Evolutionary conservation across 2,113 vertebrate species (phyloP), one percentile per base, ranked within the genome.

Genomic region (Neoarius graeffei): DNA sequence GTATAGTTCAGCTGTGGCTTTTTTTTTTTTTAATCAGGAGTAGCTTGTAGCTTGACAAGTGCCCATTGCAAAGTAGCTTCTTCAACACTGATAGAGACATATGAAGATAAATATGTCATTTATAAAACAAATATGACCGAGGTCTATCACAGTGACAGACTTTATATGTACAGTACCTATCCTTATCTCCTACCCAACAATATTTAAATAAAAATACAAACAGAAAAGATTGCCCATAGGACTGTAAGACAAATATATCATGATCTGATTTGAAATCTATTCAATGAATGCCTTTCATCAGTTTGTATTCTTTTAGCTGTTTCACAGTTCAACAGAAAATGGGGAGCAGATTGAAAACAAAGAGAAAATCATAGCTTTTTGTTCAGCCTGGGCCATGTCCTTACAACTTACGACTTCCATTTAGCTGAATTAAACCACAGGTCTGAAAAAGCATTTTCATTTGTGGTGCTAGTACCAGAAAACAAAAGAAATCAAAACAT

Each of bases 401-500:
- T 64, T 90, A 83, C 80, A 88, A 80, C 71, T 88, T 90, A 71
- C 83, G n/a, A 83, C 83, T 83, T 79, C 62, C 42, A 84, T 88
- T 88, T 84, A 79, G 48, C 66, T 66, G 73, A 88, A 90, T 87
- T 71, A 89, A 87, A 73, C 80, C 66, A 86, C 6, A 81, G 80
- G 80, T 85, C 64, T 74, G 85, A 71, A 79, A 77, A 80, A 91
- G 80, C 57, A 81, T 60, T 57, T 82, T 35, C 20, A 90, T 89
- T 91, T 86, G 56, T 66, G 64, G 50, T 62, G 27, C 54, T 59
- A 25, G n/a, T 90, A 79, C 56, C 79, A 80, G 84, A 85, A 90
- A 88, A 90, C 89, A 89, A 91, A 93, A 89, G 85, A 86, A 88
- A 91, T 89, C 89, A 89, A 80, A 91, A 88, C 81, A 57, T 57